A percentile compares a stretch with the other conserved stretches of the same genome.
Evolutionary conservation across 37 sponge, comb jelly and placozoan species (phyloP).

Genomic region (Hexactinellida sp.): DNA sequence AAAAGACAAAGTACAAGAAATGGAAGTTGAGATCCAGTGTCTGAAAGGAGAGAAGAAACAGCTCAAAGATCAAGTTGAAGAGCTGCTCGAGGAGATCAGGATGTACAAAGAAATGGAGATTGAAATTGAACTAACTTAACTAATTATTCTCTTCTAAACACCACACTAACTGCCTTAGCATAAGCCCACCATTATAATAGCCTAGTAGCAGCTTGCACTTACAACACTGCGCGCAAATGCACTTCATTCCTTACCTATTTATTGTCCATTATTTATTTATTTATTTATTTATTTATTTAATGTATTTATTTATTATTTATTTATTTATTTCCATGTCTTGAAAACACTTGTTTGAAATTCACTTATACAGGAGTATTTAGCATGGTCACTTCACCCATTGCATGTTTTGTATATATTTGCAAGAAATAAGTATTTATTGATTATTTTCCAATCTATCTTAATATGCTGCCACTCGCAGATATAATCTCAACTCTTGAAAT

Average conservation of each 20-base stretch:
- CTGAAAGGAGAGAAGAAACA: neutral
- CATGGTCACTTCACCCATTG: conserved; percentile 13
- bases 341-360: neutral
- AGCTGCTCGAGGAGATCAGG: neutral
- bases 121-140: neutral
- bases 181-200: neutral
- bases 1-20: neutral
- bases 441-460: too few species aligned
- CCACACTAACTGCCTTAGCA: neutral
- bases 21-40: neutral
- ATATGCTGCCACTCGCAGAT: too few species aligned
- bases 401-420: too few species aligned
- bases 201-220: neutral
- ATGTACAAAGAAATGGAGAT: neutral
- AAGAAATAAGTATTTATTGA: too few species aligned
- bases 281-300: neutral
- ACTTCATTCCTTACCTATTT: neutral
- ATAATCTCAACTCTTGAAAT: too few species aligned
- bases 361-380: neutral
- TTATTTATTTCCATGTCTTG: neutral
- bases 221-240: neutral
- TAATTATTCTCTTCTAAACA: neutral
- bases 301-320: neutral
- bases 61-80: neutral
- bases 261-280: neutral